Base-by-base conservation (phyloP, 1,140 invertebrate genomes). In the Leptopilina boulardi region DNA sequence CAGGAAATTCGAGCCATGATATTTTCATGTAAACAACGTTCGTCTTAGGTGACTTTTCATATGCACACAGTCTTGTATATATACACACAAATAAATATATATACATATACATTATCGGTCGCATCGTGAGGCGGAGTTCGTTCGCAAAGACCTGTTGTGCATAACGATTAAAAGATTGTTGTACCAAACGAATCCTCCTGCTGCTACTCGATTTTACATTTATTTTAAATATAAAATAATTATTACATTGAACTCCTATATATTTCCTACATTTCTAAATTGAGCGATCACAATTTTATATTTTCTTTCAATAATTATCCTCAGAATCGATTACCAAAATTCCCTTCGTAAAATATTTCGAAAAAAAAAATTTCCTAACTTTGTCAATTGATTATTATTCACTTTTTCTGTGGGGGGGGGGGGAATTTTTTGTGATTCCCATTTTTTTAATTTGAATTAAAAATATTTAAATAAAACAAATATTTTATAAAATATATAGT, bases 131-230 rank as follows among this genome's bases (percentile, higher is more conserved):
- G 82, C 83, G 80, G 71, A 70, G 80, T 78, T 70, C 77, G 80
- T 83, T 70, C 73, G 74, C 78, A 70, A 76, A 51, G 75, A 21
- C 42, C 44, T 54, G 79, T 74, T 81, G 42, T 77, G 84, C 84
- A 85, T 85, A 86, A 84, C 78, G 78, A 84, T 84, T 75, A 54
- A 73, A 38, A 71, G 54, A 71, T 80, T 54, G 74, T 77, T 71
- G 54, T 41, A 75, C 77, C 70, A 42, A n/a, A 54, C 54, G 54
- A 59, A 59, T n/a, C n/a, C n/a, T n/a, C n/a, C n/a, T 59, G 54
- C 54, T 59, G 54, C 54, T 23, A 5, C 5, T 59, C 26, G 30
- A 66, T 30, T 30, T 26, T 4, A 0, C 9, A 38, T 38, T 10
- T 59, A 59, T 59, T 59, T 59, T 59, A 59, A 59, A 59, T 59